These are phyloP conservation scores for Nycteola revayana DNA, from an alignment of 2,888 invertebrate species.

Conservation along the genomic window DNA sequence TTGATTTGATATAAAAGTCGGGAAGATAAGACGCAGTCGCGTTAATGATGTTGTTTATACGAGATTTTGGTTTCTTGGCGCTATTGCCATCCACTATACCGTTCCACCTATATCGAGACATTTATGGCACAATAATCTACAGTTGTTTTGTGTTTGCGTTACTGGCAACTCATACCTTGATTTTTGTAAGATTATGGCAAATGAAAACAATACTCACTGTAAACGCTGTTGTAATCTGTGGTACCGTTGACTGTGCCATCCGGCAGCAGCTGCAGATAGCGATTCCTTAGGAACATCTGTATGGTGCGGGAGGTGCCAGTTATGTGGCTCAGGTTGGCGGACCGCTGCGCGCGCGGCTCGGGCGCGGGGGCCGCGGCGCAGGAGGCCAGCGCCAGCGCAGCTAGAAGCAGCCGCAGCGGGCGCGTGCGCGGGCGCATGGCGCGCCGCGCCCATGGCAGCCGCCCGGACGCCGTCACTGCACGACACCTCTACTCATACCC, in stretches of 20 bases:
- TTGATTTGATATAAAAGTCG: too few species aligned
- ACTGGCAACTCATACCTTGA: too few species aligned
- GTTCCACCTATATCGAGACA: too few species aligned
- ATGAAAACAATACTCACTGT: slow-evolving; percentile 85
- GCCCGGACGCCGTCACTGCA: slow-evolving; percentile 78
- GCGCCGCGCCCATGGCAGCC: slow-evolving; percentile 80
- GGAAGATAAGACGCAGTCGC: too few species aligned
- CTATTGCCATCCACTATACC: too few species aligned
- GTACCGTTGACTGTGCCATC: slow-evolving; percentile 94
- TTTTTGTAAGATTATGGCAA: background rate
- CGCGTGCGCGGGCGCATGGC: slow-evolving; percentile 77
- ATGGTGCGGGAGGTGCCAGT: slow-evolving; percentile 90
- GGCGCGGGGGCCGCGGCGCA: slow-evolving; percentile 77
- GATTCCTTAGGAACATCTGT: slow-evolving; percentile 92
- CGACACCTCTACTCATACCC: slow-evolving; percentile 58
- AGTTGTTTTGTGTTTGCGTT: too few species aligned
- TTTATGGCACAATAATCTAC: too few species aligned
- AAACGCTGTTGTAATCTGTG: slow-evolving; percentile 89
- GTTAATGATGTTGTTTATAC: too few species aligned
- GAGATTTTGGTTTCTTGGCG: too few species aligned
- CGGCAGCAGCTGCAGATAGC: slow-evolving; percentile 90
- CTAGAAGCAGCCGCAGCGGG: slow-evolving; percentile 78
- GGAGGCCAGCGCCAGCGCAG: slow-evolving; percentile 77
- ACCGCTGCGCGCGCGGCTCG: slow-evolving; percentile 86
- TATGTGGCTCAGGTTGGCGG: slow-evolving; percentile 90